Evolutionary conservation across 2,113 vertebrate species (phyloP).

Genomic region (Hypomesus transpacificus): DNA sequence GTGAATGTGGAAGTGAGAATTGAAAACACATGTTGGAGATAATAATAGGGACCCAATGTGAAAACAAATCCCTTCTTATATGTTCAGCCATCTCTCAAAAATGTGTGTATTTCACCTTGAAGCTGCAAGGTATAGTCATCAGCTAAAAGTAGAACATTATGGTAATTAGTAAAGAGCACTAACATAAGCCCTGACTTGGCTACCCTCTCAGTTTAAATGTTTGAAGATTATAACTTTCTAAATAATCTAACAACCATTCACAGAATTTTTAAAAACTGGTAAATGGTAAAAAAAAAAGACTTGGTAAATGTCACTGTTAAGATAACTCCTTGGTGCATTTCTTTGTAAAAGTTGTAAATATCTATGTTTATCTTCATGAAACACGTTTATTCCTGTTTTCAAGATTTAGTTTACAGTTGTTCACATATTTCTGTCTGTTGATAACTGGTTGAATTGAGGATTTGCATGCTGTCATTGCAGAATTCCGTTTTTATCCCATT

Average conservation of each 20-base stretch:
- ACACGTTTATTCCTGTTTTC: constrained; percentile 60
- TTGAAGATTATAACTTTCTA: not conserved
- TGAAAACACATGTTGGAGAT: constrained; percentile 53
- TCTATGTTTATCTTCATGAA: constrained; percentile 55
- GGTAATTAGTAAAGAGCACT: constrained; percentile 32
- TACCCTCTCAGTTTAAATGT: not conserved
- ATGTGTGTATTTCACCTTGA: constrained; percentile 11
- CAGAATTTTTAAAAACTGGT: constrained; percentile 18
- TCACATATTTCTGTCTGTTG: constrained; percentile 65
- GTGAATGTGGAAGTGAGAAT: constrained; percentile 63
- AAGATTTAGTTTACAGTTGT: constrained; percentile 65
- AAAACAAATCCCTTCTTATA: constrained; percentile 13
- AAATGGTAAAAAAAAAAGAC: constrained; percentile 42
- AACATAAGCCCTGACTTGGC: constrained; percentile 19
- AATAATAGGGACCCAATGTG: constrained; percentile 44
- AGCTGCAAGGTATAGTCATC: constrained; percentile 61
- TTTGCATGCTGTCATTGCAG: constrained; percentile 71
- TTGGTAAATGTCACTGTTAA: constrained; percentile 57
- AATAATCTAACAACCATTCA: not conserved
- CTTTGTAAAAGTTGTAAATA: constrained; percentile 69
- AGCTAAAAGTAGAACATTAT: constrained; percentile 48
- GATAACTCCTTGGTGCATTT: constrained; percentile 61
- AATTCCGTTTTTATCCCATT: constrained; percentile 66
- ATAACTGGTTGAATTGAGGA: constrained; percentile 66
- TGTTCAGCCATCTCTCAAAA: constrained; percentile 25